Evolutionary conservation across 2,113 vertebrate genomes (phyloP).

Genomic region (Sceloporus tristichus): DNA sequence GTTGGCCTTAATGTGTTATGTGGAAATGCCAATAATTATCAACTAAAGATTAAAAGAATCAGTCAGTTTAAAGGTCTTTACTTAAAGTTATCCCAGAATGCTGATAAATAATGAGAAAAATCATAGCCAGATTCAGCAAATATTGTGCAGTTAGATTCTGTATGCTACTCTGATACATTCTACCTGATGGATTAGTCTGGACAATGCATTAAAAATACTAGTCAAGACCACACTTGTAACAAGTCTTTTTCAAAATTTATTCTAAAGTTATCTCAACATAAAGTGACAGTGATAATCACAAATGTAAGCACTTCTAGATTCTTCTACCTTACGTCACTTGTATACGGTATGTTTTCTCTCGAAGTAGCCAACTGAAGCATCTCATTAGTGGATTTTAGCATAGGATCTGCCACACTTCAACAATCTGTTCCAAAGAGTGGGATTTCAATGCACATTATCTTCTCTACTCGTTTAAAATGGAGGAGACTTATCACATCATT

Average conservation of each 20-base stretch:
- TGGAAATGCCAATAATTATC: background rate
- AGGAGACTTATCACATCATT: background rate
- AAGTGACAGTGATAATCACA: constrained; percentile 47
- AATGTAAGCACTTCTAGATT: background rate
- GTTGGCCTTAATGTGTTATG: background rate
- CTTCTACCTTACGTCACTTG: constrained; percentile 33
- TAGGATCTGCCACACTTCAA: background rate
- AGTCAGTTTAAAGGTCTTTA: background rate
- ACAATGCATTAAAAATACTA: background rate
- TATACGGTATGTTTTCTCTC: background rate
- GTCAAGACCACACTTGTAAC: constrained; percentile 50
- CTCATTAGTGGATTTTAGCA: background rate
- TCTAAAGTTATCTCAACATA: constrained; percentile 46
- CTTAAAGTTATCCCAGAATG: background rate
- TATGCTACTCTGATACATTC: background rate
- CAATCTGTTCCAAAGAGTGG: background rate
- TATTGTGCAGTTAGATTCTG: background rate
- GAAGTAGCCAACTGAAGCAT: background rate
- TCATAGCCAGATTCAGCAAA: background rate
- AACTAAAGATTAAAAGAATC: background rate
- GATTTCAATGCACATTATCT: background rate
- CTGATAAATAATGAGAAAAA: too few relatives aligned
- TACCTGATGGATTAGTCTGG: constrained; percentile 22
- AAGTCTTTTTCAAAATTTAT: constrained; percentile 64
- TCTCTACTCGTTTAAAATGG: background rate